phyloP scores from a whole-genome alignment of 2,888 invertebrate species.

The Cephus nigrinus region DNA sequence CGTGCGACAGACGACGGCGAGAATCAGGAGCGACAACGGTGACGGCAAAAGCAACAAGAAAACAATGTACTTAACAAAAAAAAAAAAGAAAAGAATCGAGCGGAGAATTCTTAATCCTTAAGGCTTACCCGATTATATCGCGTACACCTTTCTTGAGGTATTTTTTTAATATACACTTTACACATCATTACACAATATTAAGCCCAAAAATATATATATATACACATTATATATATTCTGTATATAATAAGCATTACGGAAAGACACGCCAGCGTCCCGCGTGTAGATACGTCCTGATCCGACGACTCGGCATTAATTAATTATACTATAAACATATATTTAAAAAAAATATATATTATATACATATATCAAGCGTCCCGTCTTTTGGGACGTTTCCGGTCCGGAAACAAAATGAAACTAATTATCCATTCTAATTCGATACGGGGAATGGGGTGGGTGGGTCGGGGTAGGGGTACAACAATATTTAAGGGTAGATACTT shows the following conservation, averaged over 20 bases:
- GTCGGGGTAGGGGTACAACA: not conserved
- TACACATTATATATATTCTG: not conserved
- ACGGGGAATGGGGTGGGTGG: not conserved
- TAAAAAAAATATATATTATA: conserved; percentile 4
- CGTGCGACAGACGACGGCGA: not conserved
- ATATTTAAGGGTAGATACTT: conserved; percentile 18
- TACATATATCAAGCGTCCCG: conserved; percentile 21
- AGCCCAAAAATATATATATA: conserved; percentile 11
- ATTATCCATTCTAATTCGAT: conserved; percentile 5
- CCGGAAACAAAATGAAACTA: conserved; percentile 7
- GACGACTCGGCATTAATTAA: conserved; percentile 23
- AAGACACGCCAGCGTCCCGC: conserved; percentile 8
- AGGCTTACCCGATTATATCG: conserved; percentile 13
- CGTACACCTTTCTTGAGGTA: conserved; percentile 1
- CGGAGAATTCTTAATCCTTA: conserved; percentile 28
- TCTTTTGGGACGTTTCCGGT: conserved; percentile 26
- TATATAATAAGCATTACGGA: conserved; percentile 11
- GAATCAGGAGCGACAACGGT: not conserved
- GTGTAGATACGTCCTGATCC: conserved; percentile 15
- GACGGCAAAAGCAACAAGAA: conserved; percentile 20
- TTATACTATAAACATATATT: conserved; percentile 29
- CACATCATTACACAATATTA: conserved; percentile 20
- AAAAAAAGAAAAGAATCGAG: conserved; percentile 32
- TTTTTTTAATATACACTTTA: conserved; percentile 21
- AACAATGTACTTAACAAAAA: conserved; percentile 62